A percentile compares a stretch with the other conserved stretches of the same genome.
These are phyloP conservation scores for Drosophila pallidifrons DNA, from an alignment of 1,140 invertebrate genomes.

Conservation along the genomic window DNA sequence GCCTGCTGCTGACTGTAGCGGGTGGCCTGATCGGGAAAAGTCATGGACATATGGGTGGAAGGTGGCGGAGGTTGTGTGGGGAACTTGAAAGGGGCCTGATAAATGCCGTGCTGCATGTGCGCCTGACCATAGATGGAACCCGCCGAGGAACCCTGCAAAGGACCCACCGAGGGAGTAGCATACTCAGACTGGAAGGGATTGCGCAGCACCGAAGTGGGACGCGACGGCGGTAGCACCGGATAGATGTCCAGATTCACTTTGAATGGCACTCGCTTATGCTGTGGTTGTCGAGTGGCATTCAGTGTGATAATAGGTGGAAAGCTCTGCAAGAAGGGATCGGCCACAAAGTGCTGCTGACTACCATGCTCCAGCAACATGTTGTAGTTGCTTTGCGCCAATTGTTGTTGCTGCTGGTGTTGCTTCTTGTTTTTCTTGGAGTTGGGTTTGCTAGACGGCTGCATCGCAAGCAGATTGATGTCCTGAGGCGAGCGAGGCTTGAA, in stretches of 20 bases:
- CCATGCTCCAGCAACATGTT: slow-evolving; percentile 55
- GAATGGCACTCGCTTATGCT: slow-evolving; percentile 69
- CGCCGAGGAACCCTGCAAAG: slow-evolving; percentile 29
- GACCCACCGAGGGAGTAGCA: slow-evolving; percentile 43
- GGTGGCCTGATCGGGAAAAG: slow-evolving; percentile 68
- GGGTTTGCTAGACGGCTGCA: slow-evolving; percentile 55
- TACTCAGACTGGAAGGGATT: slow-evolving; percentile 76
- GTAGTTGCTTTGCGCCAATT: slow-evolving; percentile 48
- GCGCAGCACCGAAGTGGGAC: slow-evolving; percentile 65
- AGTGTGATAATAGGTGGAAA: slow-evolving; percentile 54
- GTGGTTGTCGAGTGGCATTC: slow-evolving; percentile 70
- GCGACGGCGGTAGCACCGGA: slow-evolving; percentile 69
- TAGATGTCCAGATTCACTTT: slow-evolving; percentile 80
- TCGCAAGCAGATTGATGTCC: slow-evolving; percentile 74
- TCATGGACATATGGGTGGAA: slow-evolving; percentile 41
- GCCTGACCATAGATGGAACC: slow-evolving; percentile 40
- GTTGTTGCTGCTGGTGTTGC: slow-evolving; percentile 49
- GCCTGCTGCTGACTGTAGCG: slow-evolving; percentile 65
- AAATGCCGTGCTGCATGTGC: slow-evolving; percentile 47
- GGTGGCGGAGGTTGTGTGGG: slow-evolving; percentile 56
- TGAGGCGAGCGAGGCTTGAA: slow-evolving; percentile 77
- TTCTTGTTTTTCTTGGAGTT: slow-evolving; percentile 70
- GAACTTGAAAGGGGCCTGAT: slow-evolving; percentile 67
- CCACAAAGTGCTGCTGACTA: slow-evolving; percentile 63
- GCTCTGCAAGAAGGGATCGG: slow-evolving; percentile 60